Percentiles rank a stretch among this genome's conserved stretches.
These are phyloP conservation scores for Apamea monoglypha DNA, from an alignment of 2,888 invertebrate genomes.

Conservation along the genomic window DNA sequence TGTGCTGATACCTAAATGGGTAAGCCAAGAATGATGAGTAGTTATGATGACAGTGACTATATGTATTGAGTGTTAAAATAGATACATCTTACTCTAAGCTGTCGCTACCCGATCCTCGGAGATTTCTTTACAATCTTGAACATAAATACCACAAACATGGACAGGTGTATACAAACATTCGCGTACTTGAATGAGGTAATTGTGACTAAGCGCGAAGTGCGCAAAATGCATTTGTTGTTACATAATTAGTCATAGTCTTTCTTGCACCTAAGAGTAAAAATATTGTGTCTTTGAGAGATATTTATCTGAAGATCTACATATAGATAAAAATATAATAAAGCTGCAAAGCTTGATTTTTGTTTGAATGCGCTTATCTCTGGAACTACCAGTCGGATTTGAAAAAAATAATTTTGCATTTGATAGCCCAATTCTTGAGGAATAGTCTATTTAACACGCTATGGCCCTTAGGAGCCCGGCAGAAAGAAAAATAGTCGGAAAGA, in stretches of 20 bases:
- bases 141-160: conserved; percentile 30
- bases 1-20: not conserved
- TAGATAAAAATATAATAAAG: not conserved
- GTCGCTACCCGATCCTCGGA: conserved; percentile 1
- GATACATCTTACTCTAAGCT: conserved; percentile 1
- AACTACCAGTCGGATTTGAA: not conserved
- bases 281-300: not conserved
- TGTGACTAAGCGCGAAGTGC: conserved; percentile 26
- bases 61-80: not conserved
- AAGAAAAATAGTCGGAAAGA: not conserved
- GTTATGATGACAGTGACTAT: not conserved
- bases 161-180: conserved; percentile 35
- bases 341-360: not conserved
- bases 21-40: not conserved
- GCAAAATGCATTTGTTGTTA: conserved; percentile 16
- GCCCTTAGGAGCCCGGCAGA: too few species aligned
- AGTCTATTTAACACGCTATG: not conserved
- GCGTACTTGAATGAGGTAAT: conserved; percentile 32
- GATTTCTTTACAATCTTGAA: conserved; percentile 11
- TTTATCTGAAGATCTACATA: not conserved
- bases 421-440: not conserved
- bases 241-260: conserved; percentile 5
- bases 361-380: not conserved
- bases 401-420: not conserved
- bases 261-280: not conserved